A percentile compares a stretch with the other conserved stretches of the same genome.
These are phyloP conservation scores for Glandiceps talaboti DNA, from an alignment of 53 echinoderm and acorn worm species.

Conservation along the genomic window DNA sequence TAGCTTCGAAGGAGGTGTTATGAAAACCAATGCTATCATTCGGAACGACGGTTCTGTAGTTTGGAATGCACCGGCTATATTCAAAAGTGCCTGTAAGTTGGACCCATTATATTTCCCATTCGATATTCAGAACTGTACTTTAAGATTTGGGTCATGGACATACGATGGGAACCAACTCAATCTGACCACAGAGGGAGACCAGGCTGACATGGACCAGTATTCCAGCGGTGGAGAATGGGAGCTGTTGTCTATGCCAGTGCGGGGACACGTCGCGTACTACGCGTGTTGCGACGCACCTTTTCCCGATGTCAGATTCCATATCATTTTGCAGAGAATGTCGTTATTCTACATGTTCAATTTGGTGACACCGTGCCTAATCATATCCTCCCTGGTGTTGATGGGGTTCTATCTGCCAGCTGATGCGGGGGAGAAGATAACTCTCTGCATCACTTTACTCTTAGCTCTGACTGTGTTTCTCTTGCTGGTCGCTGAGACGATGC, in stretches of 20 bases:
- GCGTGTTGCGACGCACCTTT: constrained; percentile 52
- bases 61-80: constrained; percentile 59
- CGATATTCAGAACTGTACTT: constrained; percentile 68
- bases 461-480: constrained; percentile 79
- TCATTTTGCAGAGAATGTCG: constrained; percentile 47
- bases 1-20: constrained; percentile 56
- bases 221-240: constrained; percentile 68
- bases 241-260: constrained; percentile 13
- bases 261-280: constrained; percentile 38
- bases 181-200: constrained; percentile 25
- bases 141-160: constrained; percentile 77
- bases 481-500: constrained; percentile 85
- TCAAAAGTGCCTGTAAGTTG: constrained; percentile 88
- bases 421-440: constrained; percentile 79
- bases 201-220: constrained; percentile 47
- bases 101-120: constrained; percentile 89
- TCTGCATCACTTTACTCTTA: constrained; percentile 73
- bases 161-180: constrained; percentile 49
- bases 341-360: constrained; percentile 82
- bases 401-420: constrained; percentile 72
- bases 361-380: constrained; percentile 70
- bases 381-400: constrained; percentile 57
- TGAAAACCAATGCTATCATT: constrained; percentile 44
- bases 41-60: constrained; percentile 41
- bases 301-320: constrained; percentile 36